These are phyloP conservation scores for Dendrolimus kikuchii DNA, from an alignment of 1,140 invertebrate genomes.

Conservation along the genomic window DNA sequence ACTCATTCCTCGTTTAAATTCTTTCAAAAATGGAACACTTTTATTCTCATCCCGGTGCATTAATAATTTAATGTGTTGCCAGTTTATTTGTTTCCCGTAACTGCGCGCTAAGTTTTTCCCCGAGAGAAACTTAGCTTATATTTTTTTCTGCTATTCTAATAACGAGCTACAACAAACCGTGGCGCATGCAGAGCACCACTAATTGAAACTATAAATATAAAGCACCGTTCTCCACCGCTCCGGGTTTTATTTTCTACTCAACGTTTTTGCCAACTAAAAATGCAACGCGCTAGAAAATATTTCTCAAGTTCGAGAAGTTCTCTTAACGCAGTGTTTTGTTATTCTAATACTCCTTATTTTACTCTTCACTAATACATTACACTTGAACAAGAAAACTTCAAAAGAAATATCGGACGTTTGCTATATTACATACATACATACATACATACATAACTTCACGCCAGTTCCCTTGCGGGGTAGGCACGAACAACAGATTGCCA, in stretches of 20 bases:
- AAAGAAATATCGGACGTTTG: too few species aligned
- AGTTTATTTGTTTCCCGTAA: background rate
- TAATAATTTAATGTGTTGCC: too few species aligned
- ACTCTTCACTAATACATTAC: too few species aligned
- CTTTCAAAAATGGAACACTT: too few species aligned
- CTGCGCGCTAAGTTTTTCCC: constrained; percentile 9
- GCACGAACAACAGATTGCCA: too few species aligned
- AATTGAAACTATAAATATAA: constrained; percentile 66
- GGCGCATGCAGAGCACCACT: constrained; percentile 43
- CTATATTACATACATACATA: too few species aligned
- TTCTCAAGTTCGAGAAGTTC: constrained; percentile 12
- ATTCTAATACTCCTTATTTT: too few species aligned
- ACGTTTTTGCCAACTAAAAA: constrained; percentile 30
- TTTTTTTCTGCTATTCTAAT: constrained; percentile 31
- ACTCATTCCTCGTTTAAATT: too few species aligned
- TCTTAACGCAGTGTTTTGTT: constrained; percentile 3
- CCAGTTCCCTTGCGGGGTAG: too few species aligned
- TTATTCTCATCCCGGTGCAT: too few species aligned
- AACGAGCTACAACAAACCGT: constrained; percentile 22
- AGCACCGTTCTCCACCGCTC: constrained; percentile 35
- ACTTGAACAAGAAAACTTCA: too few species aligned
- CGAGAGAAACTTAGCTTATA: constrained; percentile 15
- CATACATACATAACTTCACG: too few species aligned
- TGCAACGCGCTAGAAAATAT: constrained; percentile 19
- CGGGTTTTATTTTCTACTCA: constrained; percentile 31